phyloP scores from a whole-genome alignment of 2,797 vertebrate species.

The Myoxocephalus aenaeus region DNA sequence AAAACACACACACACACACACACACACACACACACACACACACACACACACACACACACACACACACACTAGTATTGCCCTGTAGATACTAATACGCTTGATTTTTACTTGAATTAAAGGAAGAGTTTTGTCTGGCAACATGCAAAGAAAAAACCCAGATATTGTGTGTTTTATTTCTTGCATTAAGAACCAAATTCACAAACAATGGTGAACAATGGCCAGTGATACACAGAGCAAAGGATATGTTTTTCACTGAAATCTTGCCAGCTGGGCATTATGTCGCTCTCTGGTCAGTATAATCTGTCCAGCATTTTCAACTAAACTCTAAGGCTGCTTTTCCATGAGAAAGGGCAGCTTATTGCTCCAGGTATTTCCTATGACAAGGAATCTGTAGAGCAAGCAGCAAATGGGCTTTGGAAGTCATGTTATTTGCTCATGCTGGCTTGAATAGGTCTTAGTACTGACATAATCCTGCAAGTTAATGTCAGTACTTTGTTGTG shows the following conservation, averaged over 20 bases:
- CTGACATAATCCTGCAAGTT: background rate
- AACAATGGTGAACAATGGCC: background rate
- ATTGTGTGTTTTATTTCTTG: slow-evolving; percentile 3
- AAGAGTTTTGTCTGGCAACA: background rate
- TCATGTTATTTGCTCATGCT: background rate
- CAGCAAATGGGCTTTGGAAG: background rate
- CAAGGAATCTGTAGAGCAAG: background rate
- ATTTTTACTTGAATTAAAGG: background rate
- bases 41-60: background rate
- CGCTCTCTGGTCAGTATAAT: background rate
- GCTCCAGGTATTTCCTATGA: background rate
- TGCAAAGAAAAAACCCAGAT: background rate
- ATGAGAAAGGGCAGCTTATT: background rate
- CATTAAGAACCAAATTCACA: background rate
- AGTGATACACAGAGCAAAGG: background rate
- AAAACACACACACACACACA: background rate
- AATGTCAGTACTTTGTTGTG: background rate
- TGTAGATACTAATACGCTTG: background rate
- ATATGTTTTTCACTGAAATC: slow-evolving; percentile 1
- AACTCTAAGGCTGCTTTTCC: background rate
- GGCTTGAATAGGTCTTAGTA: background rate
- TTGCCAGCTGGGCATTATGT: background rate
- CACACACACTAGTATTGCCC: background rate
- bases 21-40: background rate
- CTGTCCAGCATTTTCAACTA: background rate